Base-by-base conservation (phyloP, 2,113 vertebrate genomes). In the Taurulus bubalis region DNA sequence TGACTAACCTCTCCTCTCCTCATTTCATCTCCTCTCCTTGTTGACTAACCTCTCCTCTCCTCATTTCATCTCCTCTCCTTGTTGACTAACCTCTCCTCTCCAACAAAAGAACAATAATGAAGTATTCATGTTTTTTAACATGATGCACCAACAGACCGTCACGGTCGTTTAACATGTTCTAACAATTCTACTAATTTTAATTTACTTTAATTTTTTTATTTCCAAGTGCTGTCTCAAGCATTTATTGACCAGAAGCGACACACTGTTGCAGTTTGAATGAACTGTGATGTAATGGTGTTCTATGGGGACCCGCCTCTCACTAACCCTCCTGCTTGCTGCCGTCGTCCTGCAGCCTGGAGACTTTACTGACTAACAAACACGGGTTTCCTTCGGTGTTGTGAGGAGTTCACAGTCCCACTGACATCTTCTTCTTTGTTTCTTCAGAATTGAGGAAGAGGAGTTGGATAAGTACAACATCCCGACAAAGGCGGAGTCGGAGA, bases 361-460 rank as follows among this genome's bases (percentile, higher is more conserved):
- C 38, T 68, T 28, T 0, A 16, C 26, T 51, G 8, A 45, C 45
- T 69, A 53, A 76, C 34, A 14, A 42, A 18, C 14, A 24, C 0
- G 14, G 32, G 18, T 20, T 59, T 34, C 5, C 11, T 1, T 65
- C 4, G 1, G 24, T 34, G 4, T 8, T 42, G 6, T 15, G 1
- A 18, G 10, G 69, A 22, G 11, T 9, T 6, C 10, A 5, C 15
- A 14, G 40, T 22, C 42, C 9, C 5, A 2, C n/a, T 62, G 15
- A 76, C 3, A 9, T 40, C 6, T 1, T 30, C 45, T 63, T 6
- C 18, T 16, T n/a, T 34, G 32, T 26, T 59, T 34, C 34, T 42
- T 6, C 87, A 99, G 97, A 88, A 96, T 96, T 83, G 96, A 97
- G 77, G 97, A 98, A 71, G 97, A 97, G 72, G 97, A 97, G 83